Evolutionary conservation across 2,888 invertebrate species (phyloP), one percentile per base, ranked within the genome.

Genomic region (Oscheius sp.): DNA sequence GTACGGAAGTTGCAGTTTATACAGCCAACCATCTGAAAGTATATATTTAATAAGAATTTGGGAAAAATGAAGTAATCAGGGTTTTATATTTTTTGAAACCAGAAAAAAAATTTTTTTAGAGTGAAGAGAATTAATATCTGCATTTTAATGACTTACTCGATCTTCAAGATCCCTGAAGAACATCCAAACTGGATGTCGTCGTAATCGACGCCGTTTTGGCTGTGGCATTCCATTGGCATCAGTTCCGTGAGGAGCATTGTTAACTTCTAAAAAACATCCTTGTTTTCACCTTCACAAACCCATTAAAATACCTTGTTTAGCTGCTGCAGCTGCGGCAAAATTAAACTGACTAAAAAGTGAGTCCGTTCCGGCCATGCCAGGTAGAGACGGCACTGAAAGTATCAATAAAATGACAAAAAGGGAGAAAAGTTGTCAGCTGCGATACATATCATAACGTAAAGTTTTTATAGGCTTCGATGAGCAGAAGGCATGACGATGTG

Each of bases 171-270:
- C 82, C 38, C 73, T 71, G 74, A 82, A 83, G 67, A 76, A 83
- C 67, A 79, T 77, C 83, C 83, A 83, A 6, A 83, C 83, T 5
- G 83, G 83, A 72, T 83, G 83, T 14, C 82, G 72, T 1, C 82
- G 65, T n/a, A 81, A 72, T 17, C 81, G 63, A 28, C 80, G 70
- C 30, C 82, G 62, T 59, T 81, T 82, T 44, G 80, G 80, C 47
- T 80, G 80, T 1, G 76, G 78, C 17, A 76, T 71, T 32, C 76
- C 80, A 61, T 73, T 72, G 44, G 74, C 69, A 47, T 77, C 77
- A 8, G 77, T 77, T 44, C 77, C 77, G 47, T 77, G 77, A 24
- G 77, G 77, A 24, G 77, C 77, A 30, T 64, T 71, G 17, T 33
- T 33, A n/a, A 57, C 12, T 59, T 59, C 44, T 41, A 28, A 59